These are phyloP conservation scores for Erythrolamprus reginae DNA, from an alignment of 2,113 vertebrate species.

Conservation along the genomic window DNA sequence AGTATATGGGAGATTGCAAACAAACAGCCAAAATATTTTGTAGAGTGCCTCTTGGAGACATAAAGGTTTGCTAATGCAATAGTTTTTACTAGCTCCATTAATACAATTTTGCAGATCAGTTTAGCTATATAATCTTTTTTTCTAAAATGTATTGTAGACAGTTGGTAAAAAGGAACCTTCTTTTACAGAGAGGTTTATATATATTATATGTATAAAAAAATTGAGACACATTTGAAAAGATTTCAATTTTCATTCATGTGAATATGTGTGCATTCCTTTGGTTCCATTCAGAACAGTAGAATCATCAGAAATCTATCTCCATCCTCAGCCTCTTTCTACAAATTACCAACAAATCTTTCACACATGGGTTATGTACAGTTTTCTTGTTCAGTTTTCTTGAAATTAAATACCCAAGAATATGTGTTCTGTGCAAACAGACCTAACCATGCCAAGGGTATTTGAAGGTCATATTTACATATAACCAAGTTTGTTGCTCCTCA, in stretches of 20 bases:
- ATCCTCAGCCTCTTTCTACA: conserved; percentile 44
- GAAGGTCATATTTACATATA: neutral
- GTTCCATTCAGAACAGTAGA: conserved; percentile 33
- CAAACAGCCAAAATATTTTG: neutral
- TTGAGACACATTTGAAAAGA: conserved; percentile 23
- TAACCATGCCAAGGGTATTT: conserved; percentile 40
- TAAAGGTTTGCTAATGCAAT: conserved; percentile 40
- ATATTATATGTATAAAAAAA: neutral
- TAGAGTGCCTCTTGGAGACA: conserved; percentile 45
- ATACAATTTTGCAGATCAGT: conserved; percentile 27
- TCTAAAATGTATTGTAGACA: conserved; percentile 7
- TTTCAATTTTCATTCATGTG: conserved; percentile 55
- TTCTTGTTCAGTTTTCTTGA: conserved; percentile 14
- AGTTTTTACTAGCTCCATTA: neutral
- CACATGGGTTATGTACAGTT: fast-evolving
- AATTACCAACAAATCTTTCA: conserved; percentile 38
- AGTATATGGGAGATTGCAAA: conserved; percentile 20
- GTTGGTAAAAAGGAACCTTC: conserved; percentile 1
- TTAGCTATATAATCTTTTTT: conserved; percentile 24
- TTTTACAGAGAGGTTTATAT: conserved; percentile 4
- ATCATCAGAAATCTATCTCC: conserved; percentile 26
- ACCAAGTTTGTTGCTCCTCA: neutral
- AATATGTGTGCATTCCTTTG: conserved; percentile 35
- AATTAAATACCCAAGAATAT: conserved; percentile 21
- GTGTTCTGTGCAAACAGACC: conserved; percentile 21